Percentiles rank a stretch among this genome's conserved stretches.
Conservation (phyloP, 2,797 vertebrate genomes). For the Linurgus olivaceus region DNA sequence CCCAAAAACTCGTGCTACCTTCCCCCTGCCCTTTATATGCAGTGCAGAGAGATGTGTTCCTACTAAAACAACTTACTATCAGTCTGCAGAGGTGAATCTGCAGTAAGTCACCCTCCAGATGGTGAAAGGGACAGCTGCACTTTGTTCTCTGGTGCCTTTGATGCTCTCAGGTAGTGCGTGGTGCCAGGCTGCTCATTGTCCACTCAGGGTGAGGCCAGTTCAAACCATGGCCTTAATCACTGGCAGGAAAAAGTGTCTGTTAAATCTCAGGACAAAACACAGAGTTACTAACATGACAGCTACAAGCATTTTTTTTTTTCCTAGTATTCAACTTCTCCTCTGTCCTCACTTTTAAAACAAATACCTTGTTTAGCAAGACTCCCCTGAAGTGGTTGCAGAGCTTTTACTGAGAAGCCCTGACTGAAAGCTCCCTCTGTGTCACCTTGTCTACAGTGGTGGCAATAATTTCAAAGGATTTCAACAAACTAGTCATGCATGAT, state of each 20-base stretch:
- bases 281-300: not conserved
- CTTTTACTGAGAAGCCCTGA: not conserved
- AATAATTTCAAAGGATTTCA: constrained; percentile 4
- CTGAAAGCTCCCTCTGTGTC: not conserved
- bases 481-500: not conserved
- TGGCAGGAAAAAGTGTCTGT: not conserved
- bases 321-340: not conserved
- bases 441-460: not conserved
- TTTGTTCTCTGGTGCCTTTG: not conserved
- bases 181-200: not conserved
- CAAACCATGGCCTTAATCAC: rapidly evolving
- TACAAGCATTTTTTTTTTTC: not conserved
- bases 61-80: not conserved
- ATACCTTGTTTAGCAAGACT: not conserved
- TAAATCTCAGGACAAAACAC: not conserved
- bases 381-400: not conserved
- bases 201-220: rapidly evolving
- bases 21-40: rapidly evolving
- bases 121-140: not conserved
- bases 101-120: not conserved
- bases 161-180: rapidly evolving
- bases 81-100: not conserved
- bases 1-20: rapidly evolving
- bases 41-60: not conserved
- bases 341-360: not conserved